These are phyloP conservation scores for Hipposideros larvatus DNA, from an alignment of 2,797 vertebrate genomes.

Conservation along the genomic window DNA sequence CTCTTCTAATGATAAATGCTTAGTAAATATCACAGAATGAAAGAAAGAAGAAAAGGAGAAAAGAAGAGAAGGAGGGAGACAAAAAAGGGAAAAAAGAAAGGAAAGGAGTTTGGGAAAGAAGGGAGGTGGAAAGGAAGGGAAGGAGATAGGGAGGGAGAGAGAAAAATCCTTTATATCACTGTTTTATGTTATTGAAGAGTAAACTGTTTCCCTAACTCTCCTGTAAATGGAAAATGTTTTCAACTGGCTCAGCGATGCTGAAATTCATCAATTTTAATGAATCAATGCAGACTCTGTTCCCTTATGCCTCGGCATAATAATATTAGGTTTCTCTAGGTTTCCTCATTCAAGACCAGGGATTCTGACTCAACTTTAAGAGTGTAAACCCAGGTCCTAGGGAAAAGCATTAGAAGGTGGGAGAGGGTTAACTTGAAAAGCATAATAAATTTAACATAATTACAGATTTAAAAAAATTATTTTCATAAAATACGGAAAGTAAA, in stretches of 20 bases:
- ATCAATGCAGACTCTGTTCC: background rate
- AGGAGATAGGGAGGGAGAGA: background rate
- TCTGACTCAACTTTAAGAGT: background rate
- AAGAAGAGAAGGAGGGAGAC: background rate
- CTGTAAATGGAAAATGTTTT: background rate
- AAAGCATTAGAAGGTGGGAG: background rate
- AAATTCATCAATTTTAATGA: background rate
- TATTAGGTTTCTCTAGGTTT: background rate
- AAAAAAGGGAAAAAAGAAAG: background rate
- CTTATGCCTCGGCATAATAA: rapidly evolving
- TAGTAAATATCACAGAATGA: background rate
- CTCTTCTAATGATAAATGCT: background rate
- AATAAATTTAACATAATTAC: background rate
- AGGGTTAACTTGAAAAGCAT: background rate
- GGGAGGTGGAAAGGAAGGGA: background rate
- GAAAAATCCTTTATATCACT: background rate
- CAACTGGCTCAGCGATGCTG: background rate
- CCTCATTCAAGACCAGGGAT: background rate
- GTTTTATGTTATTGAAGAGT: background rate
- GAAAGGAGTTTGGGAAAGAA: background rate
- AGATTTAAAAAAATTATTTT: background rate
- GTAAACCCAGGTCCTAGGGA: background rate
- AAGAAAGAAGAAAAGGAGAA: background rate
- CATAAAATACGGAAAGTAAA: background rate
- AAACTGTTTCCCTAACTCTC: background rate